phyloP scores from a whole-genome alignment of 1,140 invertebrate genomes.

The Lethrus apterus region DNA sequence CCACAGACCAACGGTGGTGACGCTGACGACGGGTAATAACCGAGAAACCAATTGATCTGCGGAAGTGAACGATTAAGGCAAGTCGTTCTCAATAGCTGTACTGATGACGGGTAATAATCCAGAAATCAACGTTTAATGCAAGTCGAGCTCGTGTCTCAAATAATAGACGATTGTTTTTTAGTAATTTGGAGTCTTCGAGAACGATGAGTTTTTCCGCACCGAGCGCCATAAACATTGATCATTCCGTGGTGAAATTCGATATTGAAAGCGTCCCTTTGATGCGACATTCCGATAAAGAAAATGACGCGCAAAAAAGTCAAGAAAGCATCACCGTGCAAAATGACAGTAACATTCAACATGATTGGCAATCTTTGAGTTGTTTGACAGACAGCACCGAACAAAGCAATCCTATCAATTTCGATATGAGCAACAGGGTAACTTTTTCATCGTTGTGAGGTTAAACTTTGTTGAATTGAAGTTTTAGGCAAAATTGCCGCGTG shows the following conservation, averaged over 20 bases:
- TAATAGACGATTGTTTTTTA: too few relatives aligned
- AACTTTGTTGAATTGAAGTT: conserved; percentile 19
- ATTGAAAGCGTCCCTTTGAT: conserved; percentile 33
- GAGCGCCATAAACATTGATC: conserved; percentile 76
- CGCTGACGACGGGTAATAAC: too few relatives aligned
- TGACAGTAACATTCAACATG: conserved; percentile 45
- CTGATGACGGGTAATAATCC: too few relatives aligned
- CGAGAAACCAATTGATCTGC: too few relatives aligned
- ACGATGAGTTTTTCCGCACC: conserved; percentile 76
- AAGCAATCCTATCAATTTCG: conserved; percentile 81
- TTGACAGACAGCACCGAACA: conserved; percentile 83
- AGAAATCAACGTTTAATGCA: too few relatives aligned
- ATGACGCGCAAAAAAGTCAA: conserved; percentile 36
- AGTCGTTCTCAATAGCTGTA: too few relatives aligned
- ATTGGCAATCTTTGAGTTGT: conserved; percentile 72
- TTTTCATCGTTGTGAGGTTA: neutral
- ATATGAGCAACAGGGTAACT: conserved; percentile 81
- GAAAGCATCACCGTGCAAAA: conserved; percentile 47
- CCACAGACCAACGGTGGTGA: too few relatives aligned
- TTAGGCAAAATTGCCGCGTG: conserved; percentile 86
- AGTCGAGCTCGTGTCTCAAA: too few relatives aligned
- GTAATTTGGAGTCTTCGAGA: conserved; percentile 57
- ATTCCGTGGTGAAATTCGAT: conserved; percentile 60
- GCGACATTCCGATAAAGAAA: conserved; percentile 20
- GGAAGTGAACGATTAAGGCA: too few relatives aligned